These are phyloP conservation scores for Lasiurus cinereus DNA, from an alignment of 2,113 vertebrate genomes.

Conservation along the genomic window DNA sequence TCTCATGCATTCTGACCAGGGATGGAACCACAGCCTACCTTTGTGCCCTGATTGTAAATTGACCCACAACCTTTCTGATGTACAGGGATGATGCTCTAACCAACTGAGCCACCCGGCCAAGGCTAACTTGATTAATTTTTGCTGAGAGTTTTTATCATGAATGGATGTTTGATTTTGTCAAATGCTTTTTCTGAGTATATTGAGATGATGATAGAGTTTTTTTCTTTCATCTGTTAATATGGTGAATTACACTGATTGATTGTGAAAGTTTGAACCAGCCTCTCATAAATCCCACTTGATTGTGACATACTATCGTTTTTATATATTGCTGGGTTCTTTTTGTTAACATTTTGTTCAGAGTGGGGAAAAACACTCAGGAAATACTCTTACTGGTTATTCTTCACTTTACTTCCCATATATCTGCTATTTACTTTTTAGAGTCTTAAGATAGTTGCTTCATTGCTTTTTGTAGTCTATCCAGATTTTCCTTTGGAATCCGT, in stretches of 20 bases:
- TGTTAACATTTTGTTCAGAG: constrained; percentile 19
- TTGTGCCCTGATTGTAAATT: too few relatives aligned
- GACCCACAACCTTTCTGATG: not conserved
- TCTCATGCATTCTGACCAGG: too few relatives aligned
- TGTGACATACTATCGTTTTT: not conserved
- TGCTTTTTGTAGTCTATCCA: not conserved
- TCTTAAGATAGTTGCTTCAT: not conserved
- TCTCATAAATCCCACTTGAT: not conserved
- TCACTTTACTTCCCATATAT: not conserved
- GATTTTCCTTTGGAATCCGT: not conserved
- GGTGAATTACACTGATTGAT: constrained; percentile 17
- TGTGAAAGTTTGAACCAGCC: not conserved
- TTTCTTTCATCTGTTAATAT: not conserved
- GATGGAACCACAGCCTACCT: too few relatives aligned
- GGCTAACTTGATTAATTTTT: not conserved
- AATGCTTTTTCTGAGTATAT: not conserved
- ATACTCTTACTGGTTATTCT: not conserved
- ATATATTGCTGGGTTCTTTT: not conserved
- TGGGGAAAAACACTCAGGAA: not conserved
- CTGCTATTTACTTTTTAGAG: not conserved
- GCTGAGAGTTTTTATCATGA: constrained; percentile 34
- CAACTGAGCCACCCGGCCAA: too few relatives aligned
- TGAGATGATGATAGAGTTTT: not conserved
- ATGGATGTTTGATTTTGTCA: constrained; percentile 38
- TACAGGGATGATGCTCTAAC: too few relatives aligned